Evolutionary conservation across 2,888 invertebrate species (phyloP).

Genomic region (Drosophila neotestacea): DNA sequence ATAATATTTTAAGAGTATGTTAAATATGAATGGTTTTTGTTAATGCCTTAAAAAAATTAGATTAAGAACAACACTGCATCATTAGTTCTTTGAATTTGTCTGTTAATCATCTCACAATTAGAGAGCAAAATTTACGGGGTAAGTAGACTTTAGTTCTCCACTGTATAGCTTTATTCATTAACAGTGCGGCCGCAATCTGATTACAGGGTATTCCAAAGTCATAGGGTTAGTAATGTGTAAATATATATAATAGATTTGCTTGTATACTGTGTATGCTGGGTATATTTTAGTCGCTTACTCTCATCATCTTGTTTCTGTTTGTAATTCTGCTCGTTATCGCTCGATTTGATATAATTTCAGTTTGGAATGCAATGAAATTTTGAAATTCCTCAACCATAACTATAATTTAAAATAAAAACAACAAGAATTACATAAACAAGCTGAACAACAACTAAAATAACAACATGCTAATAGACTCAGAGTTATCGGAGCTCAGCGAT

Average conservation of each 20-base stretch:
- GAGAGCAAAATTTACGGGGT: too few relatives aligned
- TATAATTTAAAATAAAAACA: slow-evolving; percentile 4
- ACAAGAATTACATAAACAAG: slow-evolving; percentile 4
- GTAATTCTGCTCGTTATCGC: slow-evolving; percentile 24
- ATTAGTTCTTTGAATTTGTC: too few relatives aligned
- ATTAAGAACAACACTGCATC: too few relatives aligned
- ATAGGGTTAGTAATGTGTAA: too few relatives aligned
- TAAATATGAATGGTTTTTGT: too few relatives aligned
- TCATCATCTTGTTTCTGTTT: background rate
- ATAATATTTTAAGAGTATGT: too few relatives aligned
- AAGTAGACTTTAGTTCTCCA: too few relatives aligned
- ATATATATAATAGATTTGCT: too few relatives aligned
- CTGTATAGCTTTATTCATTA: too few relatives aligned
- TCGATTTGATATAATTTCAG: slow-evolving; percentile 35
- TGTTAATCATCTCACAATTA: too few relatives aligned
- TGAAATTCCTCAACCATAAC: slow-evolving; percentile 29
- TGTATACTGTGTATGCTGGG: background rate
- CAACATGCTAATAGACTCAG: slow-evolving; percentile 39
- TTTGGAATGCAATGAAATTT: slow-evolving; percentile 43
- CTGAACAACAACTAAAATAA: slow-evolving; percentile 19
- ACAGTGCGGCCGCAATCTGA: too few relatives aligned
- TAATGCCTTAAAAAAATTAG: too few relatives aligned
- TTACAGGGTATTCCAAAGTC: background rate
- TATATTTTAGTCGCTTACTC: background rate
- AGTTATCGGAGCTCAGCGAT: slow-evolving; percentile 53